Percentiles rank a stretch among this genome's conserved stretches.
phyloP scores from a whole-genome alignment of 2,113 vertebrate genomes.

The Anguilla japonica region DNA sequence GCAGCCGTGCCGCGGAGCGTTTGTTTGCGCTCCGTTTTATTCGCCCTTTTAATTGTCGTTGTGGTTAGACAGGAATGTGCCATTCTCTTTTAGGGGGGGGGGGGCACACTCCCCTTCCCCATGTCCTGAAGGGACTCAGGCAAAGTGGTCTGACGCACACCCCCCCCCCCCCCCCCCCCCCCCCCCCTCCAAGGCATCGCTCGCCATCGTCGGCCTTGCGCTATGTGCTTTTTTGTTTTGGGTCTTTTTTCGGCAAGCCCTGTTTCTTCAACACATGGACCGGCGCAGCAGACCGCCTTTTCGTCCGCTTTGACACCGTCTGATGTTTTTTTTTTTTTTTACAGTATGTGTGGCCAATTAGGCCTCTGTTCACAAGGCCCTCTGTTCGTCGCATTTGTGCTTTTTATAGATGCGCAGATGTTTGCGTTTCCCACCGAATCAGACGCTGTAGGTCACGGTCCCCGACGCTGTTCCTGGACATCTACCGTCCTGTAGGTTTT shows the following conservation, averaged over 20 bases:
- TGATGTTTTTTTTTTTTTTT: constrained; percentile 45
- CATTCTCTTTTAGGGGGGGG: constrained; percentile 16
- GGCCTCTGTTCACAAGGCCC: constrained; percentile 59
- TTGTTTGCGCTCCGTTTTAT: constrained; percentile 58
- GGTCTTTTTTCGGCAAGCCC: background rate
- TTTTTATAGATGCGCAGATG: background rate
- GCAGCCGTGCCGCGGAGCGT: constrained; percentile 59
- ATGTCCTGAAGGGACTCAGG: background rate
- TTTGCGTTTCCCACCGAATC: background rate
- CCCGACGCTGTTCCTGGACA: too few relatives aligned
- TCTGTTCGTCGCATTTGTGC: background rate
- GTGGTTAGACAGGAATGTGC: constrained; percentile 68
- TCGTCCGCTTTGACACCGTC: constrained; percentile 53
- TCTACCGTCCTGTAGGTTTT: too few relatives aligned
- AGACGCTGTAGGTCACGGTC: background rate
- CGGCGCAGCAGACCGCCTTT: constrained; percentile 29
- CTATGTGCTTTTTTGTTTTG: too few relatives aligned
- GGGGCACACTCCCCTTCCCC: background rate
- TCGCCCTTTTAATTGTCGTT: constrained; percentile 57
- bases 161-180: background rate
- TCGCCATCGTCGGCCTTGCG: background rate
- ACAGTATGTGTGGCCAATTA: constrained; percentile 76
- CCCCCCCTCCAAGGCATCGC: too few relatives aligned
- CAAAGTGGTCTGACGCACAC: background rate
- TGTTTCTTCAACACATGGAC: background rate